Percentiles rank a stretch among this genome's conserved stretches.
Evolutionary conservation across 2,797 vertebrate genomes (phyloP).

Genomic region (Crenuchus spilurus): DNA sequence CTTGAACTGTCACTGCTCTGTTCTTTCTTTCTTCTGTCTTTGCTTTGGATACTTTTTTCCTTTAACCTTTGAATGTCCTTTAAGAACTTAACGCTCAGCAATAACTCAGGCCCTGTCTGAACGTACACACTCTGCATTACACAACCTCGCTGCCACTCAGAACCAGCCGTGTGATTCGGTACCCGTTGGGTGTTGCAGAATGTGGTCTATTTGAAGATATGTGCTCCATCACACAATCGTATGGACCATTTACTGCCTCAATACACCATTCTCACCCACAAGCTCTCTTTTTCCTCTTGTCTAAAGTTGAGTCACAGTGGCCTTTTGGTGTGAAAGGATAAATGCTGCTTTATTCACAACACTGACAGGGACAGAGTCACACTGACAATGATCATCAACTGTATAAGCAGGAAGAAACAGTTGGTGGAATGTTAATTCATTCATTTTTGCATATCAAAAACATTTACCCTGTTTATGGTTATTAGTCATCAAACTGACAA

Average conservation of each 20-base stretch:
- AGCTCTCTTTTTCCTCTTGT: slow-evolving; percentile 5
- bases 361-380: slow-evolving; percentile 1
- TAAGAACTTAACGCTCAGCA: background rate
- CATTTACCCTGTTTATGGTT: no score
- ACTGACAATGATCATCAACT: background rate
- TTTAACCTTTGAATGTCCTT: background rate
- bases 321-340: slow-evolving; percentile 19
- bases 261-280: slow-evolving; percentile 18
- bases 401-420: background rate
- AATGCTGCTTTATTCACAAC: slow-evolving; percentile 34
- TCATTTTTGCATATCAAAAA: no score
- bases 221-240: background rate
- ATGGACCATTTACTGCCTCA: slow-evolving; percentile 14
- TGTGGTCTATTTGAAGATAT: background rate
- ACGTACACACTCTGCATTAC: background rate
- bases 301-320: slow-evolving; percentile 15
- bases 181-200: background rate
- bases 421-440: background rate
- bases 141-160: background rate
- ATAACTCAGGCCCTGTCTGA: background rate
- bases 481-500: no score
- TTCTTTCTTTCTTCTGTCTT: background rate
- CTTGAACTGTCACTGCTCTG: background rate
- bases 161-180: no score
- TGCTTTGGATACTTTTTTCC: background rate